Conservation (phyloP, 2,113 vertebrate species). For the Microcebus griseorufus region DNA sequence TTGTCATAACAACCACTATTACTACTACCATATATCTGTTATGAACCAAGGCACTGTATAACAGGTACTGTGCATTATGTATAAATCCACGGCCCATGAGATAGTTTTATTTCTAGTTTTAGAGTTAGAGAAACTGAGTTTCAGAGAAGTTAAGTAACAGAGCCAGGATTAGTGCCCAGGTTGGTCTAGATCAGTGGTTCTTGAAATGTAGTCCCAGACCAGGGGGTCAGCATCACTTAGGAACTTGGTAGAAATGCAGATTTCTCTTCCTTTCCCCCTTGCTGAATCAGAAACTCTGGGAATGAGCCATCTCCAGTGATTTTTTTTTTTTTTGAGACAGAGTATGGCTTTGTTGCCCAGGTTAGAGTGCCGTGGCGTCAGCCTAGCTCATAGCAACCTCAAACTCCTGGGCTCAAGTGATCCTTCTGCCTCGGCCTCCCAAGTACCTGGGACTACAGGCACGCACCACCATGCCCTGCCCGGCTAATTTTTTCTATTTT, state of each 20-base stretch:
- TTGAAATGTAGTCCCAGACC: neutral
- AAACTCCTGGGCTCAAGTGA: too few species aligned
- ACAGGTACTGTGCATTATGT: neutral
- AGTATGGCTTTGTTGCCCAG: too few species aligned
- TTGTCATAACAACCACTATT: neutral
- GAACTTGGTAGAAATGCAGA: neutral
- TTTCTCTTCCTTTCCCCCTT: neutral
- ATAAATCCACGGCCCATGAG: neutral
- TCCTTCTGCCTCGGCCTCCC: too few species aligned
- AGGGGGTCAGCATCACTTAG: neutral
- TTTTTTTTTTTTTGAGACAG: neutral
- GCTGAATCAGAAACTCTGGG: conserved; percentile 3
- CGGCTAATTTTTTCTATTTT: too few species aligned
- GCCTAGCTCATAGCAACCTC: too few species aligned
- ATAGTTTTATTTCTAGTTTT: conserved; percentile 32
- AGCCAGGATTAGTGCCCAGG: neutral
- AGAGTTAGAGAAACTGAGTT: conserved; percentile 20
- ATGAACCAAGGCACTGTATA: neutral
- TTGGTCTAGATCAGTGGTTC: neutral
- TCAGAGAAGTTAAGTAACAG: neutral
- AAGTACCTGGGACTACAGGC: too few species aligned
- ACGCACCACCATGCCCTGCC: too few species aligned
- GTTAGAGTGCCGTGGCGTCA: too few species aligned
- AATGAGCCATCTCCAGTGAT: neutral
- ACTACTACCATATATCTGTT: neutral